Percentiles rank a stretch among this genome's conserved stretches.
phyloP scores from a whole-genome alignment of 2,113 vertebrate species.

The Ctenodactylus gundi region DNA sequence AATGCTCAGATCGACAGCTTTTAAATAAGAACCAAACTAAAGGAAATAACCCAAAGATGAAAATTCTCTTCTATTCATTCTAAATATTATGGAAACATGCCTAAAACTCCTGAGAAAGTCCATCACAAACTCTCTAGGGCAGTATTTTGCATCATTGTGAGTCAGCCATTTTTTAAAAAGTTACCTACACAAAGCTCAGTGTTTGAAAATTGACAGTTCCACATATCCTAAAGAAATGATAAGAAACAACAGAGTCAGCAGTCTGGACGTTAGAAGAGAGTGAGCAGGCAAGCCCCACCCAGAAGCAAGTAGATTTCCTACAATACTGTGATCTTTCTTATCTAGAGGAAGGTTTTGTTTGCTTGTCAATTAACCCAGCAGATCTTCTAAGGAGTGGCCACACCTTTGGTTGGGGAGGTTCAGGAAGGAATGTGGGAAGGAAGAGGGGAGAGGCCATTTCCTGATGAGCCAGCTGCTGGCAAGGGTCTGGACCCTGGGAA shows the following conservation, averaged over 20 bases:
- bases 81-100: neutral
- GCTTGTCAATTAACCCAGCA: slow-evolving; percentile 79
- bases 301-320: slow-evolving; percentile 57
- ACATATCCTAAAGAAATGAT: slow-evolving; percentile 37
- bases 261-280: neutral
- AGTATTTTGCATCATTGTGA: neutral
- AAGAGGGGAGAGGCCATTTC: slow-evolving; percentile 73
- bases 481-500: slow-evolving; percentile 79
- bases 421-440: slow-evolving; percentile 77
- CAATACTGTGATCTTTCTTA: slow-evolving; percentile 46
- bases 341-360: slow-evolving; percentile 68
- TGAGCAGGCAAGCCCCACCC: neutral
- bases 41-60: neutral
- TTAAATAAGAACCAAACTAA: neutral
- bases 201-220: slow-evolving; percentile 32
- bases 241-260: slow-evolving; percentile 79
- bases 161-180: slow-evolving; percentile 20
- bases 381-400: slow-evolving; percentile 73
- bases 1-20: neutral
- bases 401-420: slow-evolving; percentile 23
- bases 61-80: neutral
- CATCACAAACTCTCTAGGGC: neutral
- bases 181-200: slow-evolving; percentile 75
- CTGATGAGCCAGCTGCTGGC: slow-evolving; percentile 72
- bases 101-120: neutral